These are phyloP conservation scores for Trichomalopsis sarcophagae DNA, from an alignment of 1,140 invertebrate genomes.

Conservation along the genomic window DNA sequence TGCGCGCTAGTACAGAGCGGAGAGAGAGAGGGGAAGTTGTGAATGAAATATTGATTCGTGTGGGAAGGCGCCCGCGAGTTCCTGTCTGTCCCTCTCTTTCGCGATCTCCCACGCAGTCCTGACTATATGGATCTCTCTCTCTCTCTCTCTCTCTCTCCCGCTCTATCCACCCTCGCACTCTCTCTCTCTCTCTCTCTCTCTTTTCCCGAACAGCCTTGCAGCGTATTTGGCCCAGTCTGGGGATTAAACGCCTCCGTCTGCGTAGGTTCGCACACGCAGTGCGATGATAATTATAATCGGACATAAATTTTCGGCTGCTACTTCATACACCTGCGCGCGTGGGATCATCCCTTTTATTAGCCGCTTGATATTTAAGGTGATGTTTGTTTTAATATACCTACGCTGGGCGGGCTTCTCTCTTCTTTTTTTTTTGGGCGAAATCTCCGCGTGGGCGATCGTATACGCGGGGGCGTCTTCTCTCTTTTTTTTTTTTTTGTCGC, in stretches of 20 bases:
- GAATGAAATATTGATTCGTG: slow-evolving; percentile 71
- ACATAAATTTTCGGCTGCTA: neutral
- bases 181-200: neutral
- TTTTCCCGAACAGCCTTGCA: neutral
- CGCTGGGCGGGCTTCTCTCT: neutral
- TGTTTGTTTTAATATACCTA: neutral
- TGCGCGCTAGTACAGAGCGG: neutral
- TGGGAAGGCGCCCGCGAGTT: slow-evolving; percentile 55
- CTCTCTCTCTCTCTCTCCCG: neutral
- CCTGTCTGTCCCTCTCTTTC: slow-evolving; percentile 14
- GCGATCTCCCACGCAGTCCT: neutral
- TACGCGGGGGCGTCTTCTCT: no score
- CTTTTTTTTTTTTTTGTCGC: no score
- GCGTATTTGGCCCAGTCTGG: neutral
- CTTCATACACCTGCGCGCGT: neutral
- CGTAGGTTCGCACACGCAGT: neutral
- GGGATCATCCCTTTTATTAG: neutral
- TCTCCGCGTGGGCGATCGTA: no score
- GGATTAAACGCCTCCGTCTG: neutral
- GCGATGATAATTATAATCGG: no score
- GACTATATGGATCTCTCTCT: neutral
- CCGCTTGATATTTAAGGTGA: no score
- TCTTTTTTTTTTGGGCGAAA: no score
- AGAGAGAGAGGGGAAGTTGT: slow-evolving; percentile 56
- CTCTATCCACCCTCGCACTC: neutral